phyloP scores from a whole-genome alignment of 2,797 vertebrate genomes.

The Poecilia gillii region DNA sequence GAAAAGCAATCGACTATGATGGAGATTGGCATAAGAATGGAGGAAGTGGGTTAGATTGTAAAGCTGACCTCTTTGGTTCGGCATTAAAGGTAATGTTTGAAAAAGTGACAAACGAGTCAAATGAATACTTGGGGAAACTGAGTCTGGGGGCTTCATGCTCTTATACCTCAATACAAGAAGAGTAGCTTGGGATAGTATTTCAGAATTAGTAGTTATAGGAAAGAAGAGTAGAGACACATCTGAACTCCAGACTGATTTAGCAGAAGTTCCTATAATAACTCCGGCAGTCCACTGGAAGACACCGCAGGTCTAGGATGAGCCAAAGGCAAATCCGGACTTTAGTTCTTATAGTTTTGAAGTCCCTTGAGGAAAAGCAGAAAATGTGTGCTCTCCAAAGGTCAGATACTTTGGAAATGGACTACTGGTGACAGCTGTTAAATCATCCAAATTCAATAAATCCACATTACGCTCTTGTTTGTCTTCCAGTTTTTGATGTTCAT shows the following conservation, averaged over 20 bases:
- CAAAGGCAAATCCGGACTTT: conserved; percentile 33
- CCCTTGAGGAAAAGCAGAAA: conserved; percentile 31
- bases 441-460: conserved; percentile 36
- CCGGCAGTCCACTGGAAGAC: conserved; percentile 11
- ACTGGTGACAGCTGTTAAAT: conserved; percentile 25
- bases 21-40: conserved; percentile 15
- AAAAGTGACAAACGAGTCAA: conserved; percentile 28
- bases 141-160: conserved; percentile 14
- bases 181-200: conserved; percentile 31
- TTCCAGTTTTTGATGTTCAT: conserved; percentile 47
- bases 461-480: conserved; percentile 36
- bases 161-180: conserved; percentile 12
- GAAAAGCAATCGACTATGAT: conserved; percentile 1
- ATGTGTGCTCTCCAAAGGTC: conserved; percentile 33
- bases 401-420: conserved; percentile 42
- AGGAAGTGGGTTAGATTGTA: conserved; percentile 11
- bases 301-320: conserved; percentile 43
- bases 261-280: conserved; percentile 31
- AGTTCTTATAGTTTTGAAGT: conserved; percentile 25
- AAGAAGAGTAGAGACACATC: conserved; percentile 19
- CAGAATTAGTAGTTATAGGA: conserved; percentile 39
- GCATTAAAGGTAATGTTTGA: conserved; percentile 7
- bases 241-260: conserved; percentile 32
- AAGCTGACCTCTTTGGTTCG: conserved; percentile 8
- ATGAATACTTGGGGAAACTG: conserved; percentile 24